Base-by-base conservation (phyloP, 2,888 invertebrate species). In the Tetanocera ferruginea region DNA sequence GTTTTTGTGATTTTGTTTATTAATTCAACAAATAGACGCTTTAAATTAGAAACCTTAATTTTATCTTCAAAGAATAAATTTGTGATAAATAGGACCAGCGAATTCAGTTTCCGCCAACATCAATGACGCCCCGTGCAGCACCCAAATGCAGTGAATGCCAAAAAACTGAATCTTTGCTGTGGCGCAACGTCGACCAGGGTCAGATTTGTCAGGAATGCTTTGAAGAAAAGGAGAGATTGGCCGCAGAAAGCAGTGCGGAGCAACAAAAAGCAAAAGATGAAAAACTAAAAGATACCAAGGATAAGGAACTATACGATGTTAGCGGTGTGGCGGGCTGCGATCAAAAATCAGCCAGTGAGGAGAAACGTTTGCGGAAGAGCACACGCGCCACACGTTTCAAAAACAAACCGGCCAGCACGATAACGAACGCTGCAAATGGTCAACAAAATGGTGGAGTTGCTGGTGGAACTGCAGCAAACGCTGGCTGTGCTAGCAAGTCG, bases 151-250 rank as follows among this genome's bases (percentile, higher is more conserved):
- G 92, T 70, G 93, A 94, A 87, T 96, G 95, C 87, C 92, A 92
- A 80, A 91, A 92, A 14, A 92, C 91, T 31, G 94, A 94, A 84
- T 94, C 94, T 0, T 90, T 94, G 14, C 91, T 96, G 78, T 96
- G 96, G 96, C 93, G 94, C 31, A 93, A 92, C 80, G 92, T 93
- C 1, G 94, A 94, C 79, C 92, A 92, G 84, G 95, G 95, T 0
- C 94, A 94, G 86, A 91, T 95, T 80, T 96, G 96, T 86, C 93
- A 95, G 85, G 92, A 93, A 73, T 96, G 96, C 86, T 92, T 93
- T 80, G 92, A 92, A 80, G 89, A 90, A 78, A 91, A 93, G 34
- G 90, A 90, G 83, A 87, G 51, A 85, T 78, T 87, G 88, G 80
- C 82, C 82, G 76, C 74, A 3, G 80, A 83, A n/a, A 75, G 69